phyloP scores from a whole-genome alignment of 1,140 invertebrate species.

The Leptoteleia sp. region DNA sequence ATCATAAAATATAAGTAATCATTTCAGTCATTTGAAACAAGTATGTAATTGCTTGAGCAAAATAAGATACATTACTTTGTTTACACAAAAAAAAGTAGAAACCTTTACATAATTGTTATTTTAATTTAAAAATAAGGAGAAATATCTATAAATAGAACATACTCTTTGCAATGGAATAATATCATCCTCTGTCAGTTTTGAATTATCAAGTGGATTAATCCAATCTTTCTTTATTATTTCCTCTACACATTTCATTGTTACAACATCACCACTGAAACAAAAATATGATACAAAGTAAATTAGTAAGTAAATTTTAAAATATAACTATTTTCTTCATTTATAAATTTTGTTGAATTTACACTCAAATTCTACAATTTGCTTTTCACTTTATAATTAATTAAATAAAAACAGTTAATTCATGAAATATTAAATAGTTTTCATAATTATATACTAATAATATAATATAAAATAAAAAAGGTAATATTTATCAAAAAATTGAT shows the following conservation, averaged over 20 bases:
- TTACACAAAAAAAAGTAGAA: not conserved
- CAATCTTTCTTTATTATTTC: constrained; percentile 98
- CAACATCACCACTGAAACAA: constrained; percentile 91
- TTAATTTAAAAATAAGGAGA: constrained; percentile 33
- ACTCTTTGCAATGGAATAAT: constrained; percentile 95
- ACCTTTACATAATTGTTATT: not conserved
- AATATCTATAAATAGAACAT: constrained; percentile 69
- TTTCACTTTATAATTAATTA: too few relatives aligned
- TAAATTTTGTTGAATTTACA: too few relatives aligned
- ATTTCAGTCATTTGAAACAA: not conserved
- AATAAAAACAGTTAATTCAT: too few relatives aligned
- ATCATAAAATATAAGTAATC: not conserved
- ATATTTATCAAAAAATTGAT: not conserved
- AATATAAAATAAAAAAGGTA: constrained; percentile 2
- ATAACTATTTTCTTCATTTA: too few relatives aligned
- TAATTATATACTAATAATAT: constrained; percentile 14
- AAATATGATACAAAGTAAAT: constrained; percentile 1
- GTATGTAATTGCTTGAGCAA: too few relatives aligned
- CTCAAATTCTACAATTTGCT: too few relatives aligned
- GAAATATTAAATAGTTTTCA: too few relatives aligned
- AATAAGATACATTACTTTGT: too few relatives aligned
- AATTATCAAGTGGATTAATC: constrained; percentile 95
- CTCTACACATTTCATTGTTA: constrained; percentile 97
- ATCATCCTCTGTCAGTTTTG: constrained; percentile 94
- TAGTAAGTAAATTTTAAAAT: constrained; percentile 9